Conservation (phyloP, 2,797 vertebrate species). For the Arremon aurantiirostris region DNA sequence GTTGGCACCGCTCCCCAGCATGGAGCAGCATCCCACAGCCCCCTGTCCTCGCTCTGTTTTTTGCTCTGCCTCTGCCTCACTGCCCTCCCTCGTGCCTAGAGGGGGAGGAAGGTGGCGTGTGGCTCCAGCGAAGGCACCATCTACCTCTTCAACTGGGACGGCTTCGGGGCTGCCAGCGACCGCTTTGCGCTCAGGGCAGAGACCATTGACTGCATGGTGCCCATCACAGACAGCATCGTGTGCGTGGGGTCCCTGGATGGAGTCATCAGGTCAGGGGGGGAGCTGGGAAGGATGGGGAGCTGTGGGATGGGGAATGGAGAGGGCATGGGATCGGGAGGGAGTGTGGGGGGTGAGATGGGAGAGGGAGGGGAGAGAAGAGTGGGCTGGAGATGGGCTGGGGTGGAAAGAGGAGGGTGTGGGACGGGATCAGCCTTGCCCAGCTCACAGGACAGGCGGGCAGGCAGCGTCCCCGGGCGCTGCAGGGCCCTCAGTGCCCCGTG, state of each 20-base stretch:
- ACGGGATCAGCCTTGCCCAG: accelerated
- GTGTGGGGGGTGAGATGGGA: not conserved
- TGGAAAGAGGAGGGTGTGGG: not conserved
- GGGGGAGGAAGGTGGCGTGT: conserved; percentile 88
- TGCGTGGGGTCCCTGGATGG: conserved; percentile 91
- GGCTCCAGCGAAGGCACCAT: conserved; percentile 93
- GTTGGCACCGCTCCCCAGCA: conserved; percentile 23
- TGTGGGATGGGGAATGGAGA: not conserved
- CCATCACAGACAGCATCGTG: conserved; percentile 86
- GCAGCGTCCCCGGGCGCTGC: accelerated
- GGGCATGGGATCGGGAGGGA: accelerated
- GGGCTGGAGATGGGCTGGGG: not conserved
- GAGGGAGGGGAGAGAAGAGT: not conserved
- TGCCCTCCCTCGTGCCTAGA: conserved; percentile 43
- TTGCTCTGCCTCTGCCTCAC: not conserved
- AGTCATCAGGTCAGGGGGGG: conserved; percentile 82
- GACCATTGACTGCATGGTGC: conserved; percentile 88
- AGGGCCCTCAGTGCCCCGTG: not conserved
- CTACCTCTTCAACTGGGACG: conserved; percentile 97
- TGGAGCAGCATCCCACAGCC: accelerated
- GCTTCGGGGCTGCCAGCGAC: conserved; percentile 93
- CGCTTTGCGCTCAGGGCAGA: conserved; percentile 89
- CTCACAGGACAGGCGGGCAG: not conserved
- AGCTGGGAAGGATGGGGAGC: not conserved
- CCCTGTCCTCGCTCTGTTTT: accelerated